A percentile compares a stretch with the other conserved stretches of the same genome.
Evolutionary conservation across 1,140 invertebrate genomes (phyloP).

Genomic region (Drosophila mauritiana): DNA sequence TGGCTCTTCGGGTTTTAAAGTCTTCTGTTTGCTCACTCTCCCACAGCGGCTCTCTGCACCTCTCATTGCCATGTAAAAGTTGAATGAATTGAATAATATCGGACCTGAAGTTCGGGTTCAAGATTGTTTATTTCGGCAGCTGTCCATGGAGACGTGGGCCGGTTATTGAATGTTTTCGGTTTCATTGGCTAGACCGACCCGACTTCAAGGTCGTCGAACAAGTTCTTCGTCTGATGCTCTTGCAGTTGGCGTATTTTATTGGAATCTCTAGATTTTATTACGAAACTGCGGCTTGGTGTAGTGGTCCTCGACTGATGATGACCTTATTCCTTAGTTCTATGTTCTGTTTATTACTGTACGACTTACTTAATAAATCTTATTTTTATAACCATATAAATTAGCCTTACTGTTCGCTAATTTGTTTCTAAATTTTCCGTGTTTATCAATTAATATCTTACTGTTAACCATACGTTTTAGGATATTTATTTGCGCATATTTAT

Average conservation of each 20-base stretch:
- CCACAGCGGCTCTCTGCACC: constrained; percentile 4
- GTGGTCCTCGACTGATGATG: not conserved
- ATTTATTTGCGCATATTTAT: not conserved
- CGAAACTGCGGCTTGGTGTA: not conserved
- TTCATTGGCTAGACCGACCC: constrained; percentile 64
- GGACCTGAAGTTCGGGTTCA: constrained; percentile 68
- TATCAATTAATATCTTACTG: constrained; percentile 8
- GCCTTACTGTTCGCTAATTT: constrained; percentile 3
- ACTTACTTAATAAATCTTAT: too few relatives aligned
- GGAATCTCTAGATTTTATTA: constrained; percentile 31
- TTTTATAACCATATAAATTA: not conserved
- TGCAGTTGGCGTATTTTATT: constrained; percentile 30
- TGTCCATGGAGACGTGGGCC: constrained; percentile 41
- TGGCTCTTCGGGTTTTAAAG: not conserved
- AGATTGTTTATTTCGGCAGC: constrained; percentile 71
- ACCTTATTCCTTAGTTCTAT: too few relatives aligned
- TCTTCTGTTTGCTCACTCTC: constrained; percentile 15
- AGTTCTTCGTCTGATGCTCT: constrained; percentile 64
- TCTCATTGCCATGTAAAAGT: constrained; percentile 71
- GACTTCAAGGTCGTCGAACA: constrained; percentile 70
- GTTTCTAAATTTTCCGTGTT: not conserved
- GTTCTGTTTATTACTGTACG: too few relatives aligned
- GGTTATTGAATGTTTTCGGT: constrained; percentile 71
- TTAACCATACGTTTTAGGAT: not conserved
- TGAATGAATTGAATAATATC: constrained; percentile 71